Conservation (phyloP, 2,113 vertebrate genomes). For the Lates calcarifer region DNA sequence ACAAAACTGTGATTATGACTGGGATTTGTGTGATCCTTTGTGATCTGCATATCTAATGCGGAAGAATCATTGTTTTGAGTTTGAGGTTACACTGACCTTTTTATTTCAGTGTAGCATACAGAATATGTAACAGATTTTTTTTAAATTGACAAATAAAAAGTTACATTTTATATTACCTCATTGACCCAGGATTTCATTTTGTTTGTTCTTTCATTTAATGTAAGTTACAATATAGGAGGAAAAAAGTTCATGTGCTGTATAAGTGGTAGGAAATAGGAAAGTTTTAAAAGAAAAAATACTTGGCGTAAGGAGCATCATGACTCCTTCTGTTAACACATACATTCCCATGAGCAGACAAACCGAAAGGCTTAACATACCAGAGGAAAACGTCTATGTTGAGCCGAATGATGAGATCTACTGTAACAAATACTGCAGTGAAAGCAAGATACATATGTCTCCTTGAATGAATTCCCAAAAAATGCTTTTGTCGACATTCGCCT, state of each 20-base stretch:
- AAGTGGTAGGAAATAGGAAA: neutral
- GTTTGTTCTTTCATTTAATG: neutral
- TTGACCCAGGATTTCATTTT: neutral
- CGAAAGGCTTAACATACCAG: neutral
- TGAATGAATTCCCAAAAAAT: conserved; percentile 61
- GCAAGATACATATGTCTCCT: conserved; percentile 47
- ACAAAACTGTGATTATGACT: neutral
- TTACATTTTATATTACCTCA: neutral
- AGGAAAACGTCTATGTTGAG: conserved; percentile 27
- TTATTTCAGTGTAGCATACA: neutral
- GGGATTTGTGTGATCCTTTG: neutral
- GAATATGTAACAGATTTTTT: neutral
- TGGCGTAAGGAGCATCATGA: neutral
- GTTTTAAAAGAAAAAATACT: neutral
- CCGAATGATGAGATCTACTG: conserved; percentile 36
- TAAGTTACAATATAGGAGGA: neutral
- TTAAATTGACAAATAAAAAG: neutral
- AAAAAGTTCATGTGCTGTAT: neutral
- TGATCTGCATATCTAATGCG: too few species aligned
- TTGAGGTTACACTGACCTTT: neutral
- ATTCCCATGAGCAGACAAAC: neutral
- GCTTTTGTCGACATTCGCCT: conserved; percentile 51
- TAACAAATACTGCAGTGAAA: conserved; percentile 37
- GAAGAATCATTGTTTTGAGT: neutral
- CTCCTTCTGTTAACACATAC: neutral